Conservation (phyloP, 2,113 vertebrate species). For the Phalacrocorax brasilianus region DNA sequence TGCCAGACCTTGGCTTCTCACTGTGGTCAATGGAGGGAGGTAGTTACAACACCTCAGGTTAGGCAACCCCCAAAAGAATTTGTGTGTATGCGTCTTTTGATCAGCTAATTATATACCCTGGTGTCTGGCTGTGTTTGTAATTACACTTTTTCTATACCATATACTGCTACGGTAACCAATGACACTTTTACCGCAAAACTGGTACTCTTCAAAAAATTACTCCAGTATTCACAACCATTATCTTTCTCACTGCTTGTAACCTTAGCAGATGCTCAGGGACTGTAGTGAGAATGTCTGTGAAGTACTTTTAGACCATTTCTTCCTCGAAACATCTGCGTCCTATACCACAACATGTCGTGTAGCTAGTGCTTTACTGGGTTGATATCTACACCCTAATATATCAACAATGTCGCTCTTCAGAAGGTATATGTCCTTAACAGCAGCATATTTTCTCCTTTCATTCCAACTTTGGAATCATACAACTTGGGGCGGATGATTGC, state of each 20-base stretch:
- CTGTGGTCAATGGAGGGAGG: background rate
- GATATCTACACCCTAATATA: background rate
- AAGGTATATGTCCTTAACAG: background rate
- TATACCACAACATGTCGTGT: background rate
- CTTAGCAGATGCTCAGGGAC: background rate
- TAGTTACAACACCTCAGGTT: background rate
- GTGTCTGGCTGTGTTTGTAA: background rate
- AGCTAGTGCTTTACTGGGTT: background rate
- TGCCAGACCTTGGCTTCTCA: accelerated
- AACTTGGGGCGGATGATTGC: background rate
- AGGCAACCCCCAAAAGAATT: background rate
- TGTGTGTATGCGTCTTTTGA: background rate
- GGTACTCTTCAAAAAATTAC: background rate
- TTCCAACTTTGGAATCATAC: background rate
- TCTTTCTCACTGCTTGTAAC: background rate
- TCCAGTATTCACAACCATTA: background rate
- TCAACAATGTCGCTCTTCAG: background rate
- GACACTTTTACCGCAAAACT: background rate
- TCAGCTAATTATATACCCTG: background rate
- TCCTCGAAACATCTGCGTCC: background rate
- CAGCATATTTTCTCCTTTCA: background rate
- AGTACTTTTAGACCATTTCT: background rate
- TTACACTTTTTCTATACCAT: background rate
- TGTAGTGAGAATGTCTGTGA: background rate
- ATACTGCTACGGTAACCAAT: background rate